Evolutionary conservation across 1,140 invertebrate species (phyloP), one percentile per base, ranked within the genome.

Genomic region (Maniola jurtina): DNA sequence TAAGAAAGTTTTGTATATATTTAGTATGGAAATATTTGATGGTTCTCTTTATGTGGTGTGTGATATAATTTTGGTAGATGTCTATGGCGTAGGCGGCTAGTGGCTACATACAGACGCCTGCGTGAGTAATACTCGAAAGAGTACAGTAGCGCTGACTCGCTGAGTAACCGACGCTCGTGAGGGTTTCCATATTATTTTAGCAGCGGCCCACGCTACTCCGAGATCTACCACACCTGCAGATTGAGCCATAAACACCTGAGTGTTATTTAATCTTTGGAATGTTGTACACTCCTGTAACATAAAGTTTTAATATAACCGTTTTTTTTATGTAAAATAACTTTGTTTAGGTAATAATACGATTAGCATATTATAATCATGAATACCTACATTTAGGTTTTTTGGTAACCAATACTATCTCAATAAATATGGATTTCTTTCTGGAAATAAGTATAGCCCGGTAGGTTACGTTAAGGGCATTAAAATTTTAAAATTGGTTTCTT

Each of bases 171-270:
- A 61, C 61, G 66, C 57, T 67, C 54, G 73, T 62, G 71, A 78
- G 77, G 70, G 76, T 76, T 81, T 75, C 71, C 79, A 79, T 76
- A 77, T 87, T 89, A 89, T 88, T 88, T 89, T 85, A 70, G 81
- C 73, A 33, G 48, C 81, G 56, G 70, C 85, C 84, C 80, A 88
- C 85, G 79, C 83, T 42, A 64, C 16, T 48, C 66, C 76, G 72
- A 82, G 77, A 88, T 84, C 78, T 61, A 81, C 79, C 79, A 83
- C 84, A 88, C 87, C 87, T 89, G 86, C 75, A 73, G 57, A 71
- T 66, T 62, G 68, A 75, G 57, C 72, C 64, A 78, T 82, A 84
- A 84, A 86, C 85, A 89, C 87, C 85, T 88, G 85, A 87, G 67
- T 68, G 80, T 88, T 88, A 85, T 82, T 81, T 69, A 86, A 88